Conservation (phyloP, 2,113 vertebrate species). For the Isurus oxyrinchus region DNA sequence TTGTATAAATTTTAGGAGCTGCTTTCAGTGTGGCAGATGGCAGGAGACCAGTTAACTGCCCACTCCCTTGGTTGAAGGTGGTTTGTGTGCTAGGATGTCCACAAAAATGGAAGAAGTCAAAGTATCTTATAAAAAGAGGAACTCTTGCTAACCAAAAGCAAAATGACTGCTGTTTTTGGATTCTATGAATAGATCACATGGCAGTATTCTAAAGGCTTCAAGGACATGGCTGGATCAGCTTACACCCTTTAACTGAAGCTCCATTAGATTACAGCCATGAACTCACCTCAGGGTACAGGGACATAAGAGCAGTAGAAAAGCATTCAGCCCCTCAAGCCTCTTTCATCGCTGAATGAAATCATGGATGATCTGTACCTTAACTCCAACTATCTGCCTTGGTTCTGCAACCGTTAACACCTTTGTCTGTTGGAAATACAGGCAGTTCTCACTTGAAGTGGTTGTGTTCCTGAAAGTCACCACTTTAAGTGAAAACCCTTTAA, state of each 20-base stretch:
- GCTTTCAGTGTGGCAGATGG: background rate
- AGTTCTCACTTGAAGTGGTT: too few species aligned
- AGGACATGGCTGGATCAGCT: background rate
- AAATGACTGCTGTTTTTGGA: background rate
- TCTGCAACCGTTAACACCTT: background rate
- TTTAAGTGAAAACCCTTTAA: too few species aligned
- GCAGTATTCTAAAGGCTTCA: constrained; percentile 7
- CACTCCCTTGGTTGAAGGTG: background rate
- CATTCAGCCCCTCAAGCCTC: background rate
- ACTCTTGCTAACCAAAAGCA: background rate
- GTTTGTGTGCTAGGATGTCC: background rate
- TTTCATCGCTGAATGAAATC: background rate
- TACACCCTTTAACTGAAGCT: background rate
- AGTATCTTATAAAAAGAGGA: background rate
- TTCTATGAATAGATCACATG: background rate
- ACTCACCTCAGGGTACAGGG: background rate
- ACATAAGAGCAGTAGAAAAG: background rate
- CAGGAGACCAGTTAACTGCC: background rate
- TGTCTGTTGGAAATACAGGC: background rate
- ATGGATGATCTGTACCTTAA: background rate
- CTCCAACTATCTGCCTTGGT: background rate
- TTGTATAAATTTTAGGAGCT: background rate
- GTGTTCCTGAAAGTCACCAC: too few species aligned
- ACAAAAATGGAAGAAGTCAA: background rate
- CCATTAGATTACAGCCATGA: background rate